Evolutionary conservation across 2,797 vertebrate genomes (phyloP), one percentile per base, ranked within the genome.

Genomic region (Sebastes wilsoni): DNA sequence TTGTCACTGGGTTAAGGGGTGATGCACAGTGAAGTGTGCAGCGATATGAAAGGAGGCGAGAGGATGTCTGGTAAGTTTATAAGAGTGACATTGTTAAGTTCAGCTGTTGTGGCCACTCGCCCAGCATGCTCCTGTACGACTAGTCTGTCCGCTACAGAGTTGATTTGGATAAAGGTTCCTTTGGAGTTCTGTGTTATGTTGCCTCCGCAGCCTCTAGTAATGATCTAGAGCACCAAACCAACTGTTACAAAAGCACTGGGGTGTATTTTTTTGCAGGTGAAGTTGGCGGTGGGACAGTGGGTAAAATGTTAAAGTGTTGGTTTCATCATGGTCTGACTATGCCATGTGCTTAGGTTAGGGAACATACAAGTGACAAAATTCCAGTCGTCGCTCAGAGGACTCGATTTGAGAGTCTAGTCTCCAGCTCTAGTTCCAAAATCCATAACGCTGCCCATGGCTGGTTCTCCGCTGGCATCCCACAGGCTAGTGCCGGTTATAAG

Each of bases 1-100:
- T 93, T 92, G 93, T 93, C 93, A 85, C 84, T 90, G 77, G 81
- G 64, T 84, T 66, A 20, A 30, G 77, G 61, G 69, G 54, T 69
- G 82, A 84, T 62, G 87, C 88, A 85, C 86, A 61, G 77, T 67
- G 75, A 80, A 34, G 56, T 74, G 71, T 82, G 82, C 81, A 66
- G 77, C 72, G 55, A 80, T 71, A 60, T 71, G 70, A 81, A 64
- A 25, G 38, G 60, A 66, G 73, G 42, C 16, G 2, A 75, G 34
- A 49, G 34, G 72, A 83, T 58, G 34, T 75, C 82, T 18, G 72
- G 77, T 60, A 66, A 49, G 46, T 49, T 30, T 34, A 75, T 54
- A 34, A 62, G 23, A 79, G 58, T 61, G 69, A 81, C 58, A 22
- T 60, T 65, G 25, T 9, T 14, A 30, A 78, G 78, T 79, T 87